Percentiles rank a stretch among this genome's conserved stretches.
These are phyloP conservation scores for Drosophila setifemur DNA, from an alignment of 1,140 invertebrate species.

Conservation along the genomic window DNA sequence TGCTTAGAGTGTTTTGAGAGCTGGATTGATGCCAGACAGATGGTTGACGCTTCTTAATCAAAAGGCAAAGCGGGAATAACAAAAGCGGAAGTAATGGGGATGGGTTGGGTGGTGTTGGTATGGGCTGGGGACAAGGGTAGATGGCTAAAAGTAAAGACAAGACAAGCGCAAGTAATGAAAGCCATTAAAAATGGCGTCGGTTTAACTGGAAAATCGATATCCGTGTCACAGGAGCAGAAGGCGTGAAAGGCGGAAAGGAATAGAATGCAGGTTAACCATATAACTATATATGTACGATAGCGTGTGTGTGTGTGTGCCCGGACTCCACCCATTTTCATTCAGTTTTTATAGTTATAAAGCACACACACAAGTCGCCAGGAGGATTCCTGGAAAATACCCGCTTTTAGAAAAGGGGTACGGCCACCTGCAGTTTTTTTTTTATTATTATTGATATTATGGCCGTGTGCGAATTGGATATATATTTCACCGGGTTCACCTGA, in stretches of 20 bases:
- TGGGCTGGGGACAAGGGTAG: too few relatives aligned
- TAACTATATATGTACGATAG: not conserved
- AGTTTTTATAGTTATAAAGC: conserved; percentile 51
- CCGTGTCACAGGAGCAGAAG: conserved; percentile 37
- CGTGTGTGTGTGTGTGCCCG: conserved; percentile 2
- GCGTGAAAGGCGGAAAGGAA: conserved; percentile 59
- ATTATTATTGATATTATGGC: conserved; percentile 41
- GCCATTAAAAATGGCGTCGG: conserved; percentile 74
- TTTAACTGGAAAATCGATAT: conserved; percentile 70
- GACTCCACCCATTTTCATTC: conserved; percentile 48
- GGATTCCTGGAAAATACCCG: conserved; percentile 14
- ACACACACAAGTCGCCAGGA: conserved; percentile 21
- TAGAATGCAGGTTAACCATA: conserved; percentile 57
- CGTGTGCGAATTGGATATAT: conserved; percentile 1
- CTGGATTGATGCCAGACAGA: conserved; percentile 4
- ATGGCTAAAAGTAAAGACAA: conserved; percentile 19
- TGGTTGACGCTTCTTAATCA: conserved; percentile 57
- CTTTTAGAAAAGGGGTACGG: conserved; percentile 14
- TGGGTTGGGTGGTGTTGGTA: not conserved
- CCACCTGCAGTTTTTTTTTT: conserved; percentile 29
- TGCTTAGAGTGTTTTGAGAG: not conserved
- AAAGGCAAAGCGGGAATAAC: conserved; percentile 6
- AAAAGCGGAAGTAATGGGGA: conserved; percentile 11
- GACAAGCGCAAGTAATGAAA: conserved; percentile 68
- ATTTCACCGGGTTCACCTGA: conserved; percentile 12